Evolutionary conservation across 2,797 vertebrate genomes (phyloP).

Genomic region (Crenichthys baileyi): DNA sequence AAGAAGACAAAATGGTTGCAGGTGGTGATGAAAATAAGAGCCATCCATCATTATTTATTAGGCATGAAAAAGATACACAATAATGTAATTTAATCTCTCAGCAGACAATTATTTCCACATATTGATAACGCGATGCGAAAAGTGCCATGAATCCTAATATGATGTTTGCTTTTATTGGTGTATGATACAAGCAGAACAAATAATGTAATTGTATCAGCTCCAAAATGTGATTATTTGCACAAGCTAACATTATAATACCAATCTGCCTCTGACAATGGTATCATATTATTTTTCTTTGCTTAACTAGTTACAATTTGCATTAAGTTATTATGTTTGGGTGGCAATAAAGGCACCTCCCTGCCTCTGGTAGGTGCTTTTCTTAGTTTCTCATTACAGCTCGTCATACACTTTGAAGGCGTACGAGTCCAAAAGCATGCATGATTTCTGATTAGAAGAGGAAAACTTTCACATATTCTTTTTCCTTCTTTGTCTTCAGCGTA

Average conservation of each 20-base stretch:
- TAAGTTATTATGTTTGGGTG: constrained; percentile 83
- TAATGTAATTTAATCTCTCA: constrained; percentile 99
- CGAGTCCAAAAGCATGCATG: constrained; percentile 34
- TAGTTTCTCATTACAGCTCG: constrained; percentile 72
- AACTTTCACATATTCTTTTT: constrained; percentile 46
- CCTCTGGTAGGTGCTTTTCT: constrained; percentile 64
- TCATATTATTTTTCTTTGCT: constrained; percentile 87
- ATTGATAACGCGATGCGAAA: constrained; percentile 99
- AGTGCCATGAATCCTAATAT: constrained; percentile 99
- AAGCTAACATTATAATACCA: constrained; percentile 88
- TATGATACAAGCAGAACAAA: constrained; percentile 95
- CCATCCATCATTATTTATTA: constrained; percentile 99
- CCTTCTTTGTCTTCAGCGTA: background rate
- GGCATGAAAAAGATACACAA: constrained; percentile 99
- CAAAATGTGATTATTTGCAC: constrained; percentile 94
- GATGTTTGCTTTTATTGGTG: constrained; percentile 99
- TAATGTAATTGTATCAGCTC: constrained; percentile 97
- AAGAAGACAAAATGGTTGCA: constrained; percentile 99
- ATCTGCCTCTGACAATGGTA: constrained; percentile 82
- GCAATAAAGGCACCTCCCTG: constrained; percentile 77
- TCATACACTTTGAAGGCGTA: constrained; percentile 59
- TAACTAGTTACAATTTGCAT: constrained; percentile 90
- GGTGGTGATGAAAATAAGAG: constrained; percentile 99
- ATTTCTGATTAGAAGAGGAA: constrained; percentile 38
- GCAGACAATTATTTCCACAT: constrained; percentile 99